Conservation (phyloP, 2,888 invertebrate species). For the Lycaena phlaeas region DNA sequence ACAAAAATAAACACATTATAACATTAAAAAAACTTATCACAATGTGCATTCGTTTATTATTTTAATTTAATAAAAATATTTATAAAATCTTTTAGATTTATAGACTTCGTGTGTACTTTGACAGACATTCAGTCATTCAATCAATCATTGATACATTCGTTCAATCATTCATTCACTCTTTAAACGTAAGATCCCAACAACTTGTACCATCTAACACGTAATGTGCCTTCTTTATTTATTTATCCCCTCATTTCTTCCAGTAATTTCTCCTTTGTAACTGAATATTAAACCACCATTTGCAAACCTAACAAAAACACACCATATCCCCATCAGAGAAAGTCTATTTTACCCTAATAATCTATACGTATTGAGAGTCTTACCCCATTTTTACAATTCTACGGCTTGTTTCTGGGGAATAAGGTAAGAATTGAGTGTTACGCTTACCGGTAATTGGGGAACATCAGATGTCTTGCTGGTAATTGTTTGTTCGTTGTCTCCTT, state of each 20-base stretch:
- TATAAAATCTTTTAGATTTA: no score
- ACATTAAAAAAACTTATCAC: no score
- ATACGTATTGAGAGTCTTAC: not conserved
- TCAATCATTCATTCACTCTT: not conserved
- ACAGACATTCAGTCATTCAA: no score
- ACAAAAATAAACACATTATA: no score
- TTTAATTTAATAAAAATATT: no score
- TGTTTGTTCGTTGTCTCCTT: constrained; percentile 67
- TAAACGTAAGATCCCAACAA: not conserved
- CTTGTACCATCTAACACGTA: constrained; percentile 57
- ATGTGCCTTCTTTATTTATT: constrained; percentile 58
- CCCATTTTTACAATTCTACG: constrained; percentile 24
- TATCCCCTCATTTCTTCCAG: constrained; percentile 61
- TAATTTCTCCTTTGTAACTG: constrained; percentile 67
- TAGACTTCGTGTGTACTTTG: no score
- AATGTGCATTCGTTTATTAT: no score
- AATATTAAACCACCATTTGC: constrained; percentile 61
- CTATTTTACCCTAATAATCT: constrained; percentile 12
- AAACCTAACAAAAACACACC: constrained; percentile 20
- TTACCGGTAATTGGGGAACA: constrained; percentile 14
- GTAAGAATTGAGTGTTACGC: constrained; percentile 21
- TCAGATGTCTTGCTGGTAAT: constrained; percentile 56
- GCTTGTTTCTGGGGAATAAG: constrained; percentile 29
- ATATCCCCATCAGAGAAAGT: constrained; percentile 11
- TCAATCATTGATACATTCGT: no score